These are phyloP conservation scores for Auanema sp. DNA, from an alignment of 2,888 invertebrate species.

Conservation along the genomic window DNA sequence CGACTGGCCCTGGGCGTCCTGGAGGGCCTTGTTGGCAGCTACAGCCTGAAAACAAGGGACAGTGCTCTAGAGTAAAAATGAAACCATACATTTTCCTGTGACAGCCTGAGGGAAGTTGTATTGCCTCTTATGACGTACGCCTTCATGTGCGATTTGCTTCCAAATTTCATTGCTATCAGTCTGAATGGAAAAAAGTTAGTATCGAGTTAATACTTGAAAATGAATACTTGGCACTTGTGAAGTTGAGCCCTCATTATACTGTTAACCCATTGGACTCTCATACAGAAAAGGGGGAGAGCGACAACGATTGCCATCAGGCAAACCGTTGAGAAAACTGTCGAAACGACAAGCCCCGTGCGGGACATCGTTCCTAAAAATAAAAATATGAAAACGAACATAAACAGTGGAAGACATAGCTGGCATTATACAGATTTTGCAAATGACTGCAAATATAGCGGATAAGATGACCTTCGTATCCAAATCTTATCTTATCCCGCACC, in stretches of 20 bases:
- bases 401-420: too few species aligned
- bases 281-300: conserved; percentile 40
- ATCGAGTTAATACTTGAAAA: background rate
- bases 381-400: too few species aligned
- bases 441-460: too few species aligned
- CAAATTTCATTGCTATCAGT: conserved; percentile 33
- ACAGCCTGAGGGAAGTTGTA: conserved; percentile 10
- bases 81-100: conserved; percentile 9
- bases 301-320: conserved; percentile 34
- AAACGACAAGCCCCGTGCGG: conserved; percentile 23
- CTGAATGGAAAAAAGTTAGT: conserved; percentile 18
- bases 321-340: conserved; percentile 41
- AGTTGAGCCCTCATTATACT: conserved; percentile 40
- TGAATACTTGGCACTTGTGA: conserved; percentile 41
- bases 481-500: too few species aligned
- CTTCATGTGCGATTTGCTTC: conserved; percentile 37
- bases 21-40: conserved; percentile 50
- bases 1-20: conserved; percentile 39
- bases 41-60: conserved; percentile 31
- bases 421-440: too few species aligned
- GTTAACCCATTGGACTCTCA: conserved; percentile 40
- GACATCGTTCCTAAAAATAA: too few species aligned
- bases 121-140: conserved; percentile 28
- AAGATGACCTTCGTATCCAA: too few species aligned
- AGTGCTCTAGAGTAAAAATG: background rate